Conservation (phyloP, 2,888 invertebrate species). For the Tetropium fuscum region DNA sequence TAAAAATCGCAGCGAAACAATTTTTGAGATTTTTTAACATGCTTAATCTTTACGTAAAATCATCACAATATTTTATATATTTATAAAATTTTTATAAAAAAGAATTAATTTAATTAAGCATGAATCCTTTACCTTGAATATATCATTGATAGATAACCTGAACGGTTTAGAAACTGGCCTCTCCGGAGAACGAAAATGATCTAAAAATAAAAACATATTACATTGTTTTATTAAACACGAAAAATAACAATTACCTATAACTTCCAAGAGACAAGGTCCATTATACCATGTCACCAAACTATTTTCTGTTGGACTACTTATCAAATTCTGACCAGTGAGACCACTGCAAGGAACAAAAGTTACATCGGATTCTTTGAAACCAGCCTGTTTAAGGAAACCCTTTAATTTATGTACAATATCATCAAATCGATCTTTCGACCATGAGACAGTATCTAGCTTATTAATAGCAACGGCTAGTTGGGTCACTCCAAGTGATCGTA, state of each 20-base stretch:
- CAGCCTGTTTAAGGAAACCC: slow-evolving; percentile 88
- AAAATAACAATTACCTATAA: slow-evolving; percentile 73
- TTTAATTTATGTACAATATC: slow-evolving; percentile 89
- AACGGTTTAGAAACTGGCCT: slow-evolving; percentile 90
- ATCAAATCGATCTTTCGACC: slow-evolving; percentile 91
- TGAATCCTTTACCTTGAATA: slow-evolving; percentile 80
- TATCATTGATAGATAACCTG: slow-evolving; percentile 92
- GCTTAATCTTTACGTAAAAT: no score
- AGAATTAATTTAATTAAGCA: no score
- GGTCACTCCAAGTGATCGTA: slow-evolving; percentile 88
- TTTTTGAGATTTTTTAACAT: no score
- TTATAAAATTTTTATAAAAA: no score
- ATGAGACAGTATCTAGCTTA: slow-evolving; percentile 95
- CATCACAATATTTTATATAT: no score
- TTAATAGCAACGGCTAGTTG: slow-evolving; percentile 97
- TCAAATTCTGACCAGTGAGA: slow-evolving; percentile 93
- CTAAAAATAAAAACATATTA: slow-evolving; percentile 62
- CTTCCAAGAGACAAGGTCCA: slow-evolving; percentile 86
- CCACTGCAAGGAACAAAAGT: slow-evolving; percentile 96
- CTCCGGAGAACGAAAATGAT: slow-evolving; percentile 87
- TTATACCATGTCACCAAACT: slow-evolving; percentile 81
- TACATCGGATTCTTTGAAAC: slow-evolving; percentile 89
- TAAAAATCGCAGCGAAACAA: no score
- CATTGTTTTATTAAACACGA: neutral
- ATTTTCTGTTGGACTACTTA: slow-evolving; percentile 74